Conservation (phyloP, 1,140 invertebrate genomes). For the Samia ricini region DNA sequence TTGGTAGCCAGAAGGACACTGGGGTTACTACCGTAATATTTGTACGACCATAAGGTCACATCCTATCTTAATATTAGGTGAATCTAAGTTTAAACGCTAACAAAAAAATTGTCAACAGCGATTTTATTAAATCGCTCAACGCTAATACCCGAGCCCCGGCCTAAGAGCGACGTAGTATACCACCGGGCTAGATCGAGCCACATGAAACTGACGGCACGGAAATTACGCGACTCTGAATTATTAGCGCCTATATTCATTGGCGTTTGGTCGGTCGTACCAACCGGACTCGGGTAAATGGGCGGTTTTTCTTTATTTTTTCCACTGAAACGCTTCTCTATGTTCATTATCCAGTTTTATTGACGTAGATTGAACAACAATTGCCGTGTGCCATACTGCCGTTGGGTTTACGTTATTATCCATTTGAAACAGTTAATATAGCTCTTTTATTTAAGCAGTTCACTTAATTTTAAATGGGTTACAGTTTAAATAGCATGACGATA, state of each 20-base stretch:
- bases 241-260: constrained; percentile 32
- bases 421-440: not conserved
- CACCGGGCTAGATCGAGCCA: constrained; percentile 22
- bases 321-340: not conserved
- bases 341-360: constrained; percentile 8
- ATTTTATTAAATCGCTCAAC: not conserved
- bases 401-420: not conserved
- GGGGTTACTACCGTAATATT: too few relatives aligned
- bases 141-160: not conserved
- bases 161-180: constrained; percentile 19
- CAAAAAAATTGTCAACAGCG: not conserved
- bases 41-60: too few relatives aligned
- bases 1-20: too few relatives aligned
- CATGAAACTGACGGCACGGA: constrained; percentile 39
- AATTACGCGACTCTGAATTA: constrained; percentile 38
- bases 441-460: too few relatives aligned
- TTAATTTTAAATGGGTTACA: too few relatives aligned
- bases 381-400: not conserved
- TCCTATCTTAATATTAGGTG: too few relatives aligned
- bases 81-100: too few relatives aligned
- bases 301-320: constrained; percentile 16
- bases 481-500: too few relatives aligned
- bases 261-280: constrained; percentile 18
- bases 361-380: constrained; percentile 1
- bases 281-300: constrained; percentile 21